Evolutionary conservation across 2,888 invertebrate genomes (phyloP).

Genomic region (Neoaliturus tenellus): DNA sequence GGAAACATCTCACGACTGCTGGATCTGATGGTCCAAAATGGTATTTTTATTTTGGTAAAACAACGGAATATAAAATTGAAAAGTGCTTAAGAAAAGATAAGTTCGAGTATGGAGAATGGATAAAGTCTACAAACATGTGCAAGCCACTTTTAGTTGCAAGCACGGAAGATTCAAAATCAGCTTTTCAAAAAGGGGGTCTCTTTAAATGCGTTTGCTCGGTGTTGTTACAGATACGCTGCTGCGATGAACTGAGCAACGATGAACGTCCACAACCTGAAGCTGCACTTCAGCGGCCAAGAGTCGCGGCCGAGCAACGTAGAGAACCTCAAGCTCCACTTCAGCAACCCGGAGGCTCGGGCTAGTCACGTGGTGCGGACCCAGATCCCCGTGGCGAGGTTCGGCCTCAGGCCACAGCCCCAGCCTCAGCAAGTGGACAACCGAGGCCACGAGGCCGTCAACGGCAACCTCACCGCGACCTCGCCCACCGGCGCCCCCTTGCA

Average conservation of each 20-base stretch:
- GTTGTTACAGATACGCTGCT: not conserved
- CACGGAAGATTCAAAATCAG: too few species aligned
- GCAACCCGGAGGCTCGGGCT: constrained; percentile 56
- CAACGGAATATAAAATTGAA: too few species aligned
- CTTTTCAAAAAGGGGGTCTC: too few species aligned
- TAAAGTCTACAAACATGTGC: too few species aligned
- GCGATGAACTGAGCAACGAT: constrained; percentile 48
- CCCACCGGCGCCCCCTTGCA: not conserved
- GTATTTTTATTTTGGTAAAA: too few species aligned
- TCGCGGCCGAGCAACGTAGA: constrained; percentile 58
- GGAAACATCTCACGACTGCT: too few species aligned
- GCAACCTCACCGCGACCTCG: constrained; percentile 1
- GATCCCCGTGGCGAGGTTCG: constrained; percentile 50
- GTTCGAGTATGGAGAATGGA: too few species aligned
- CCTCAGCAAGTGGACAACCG: constrained; percentile 3
- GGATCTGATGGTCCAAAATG: too few species aligned
- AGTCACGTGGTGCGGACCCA: constrained; percentile 25
- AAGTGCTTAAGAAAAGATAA: too few species aligned
- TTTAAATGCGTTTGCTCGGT: not conserved
- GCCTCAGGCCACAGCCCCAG: constrained; percentile 39
- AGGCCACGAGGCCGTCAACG: not conserved
- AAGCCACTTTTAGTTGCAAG: too few species aligned
- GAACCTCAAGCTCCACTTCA: constrained; percentile 62
- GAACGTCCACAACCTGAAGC: constrained; percentile 63
- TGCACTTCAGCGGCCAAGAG: constrained; percentile 61